Percentiles rank a stretch among this genome's conserved stretches.
Conservation (phyloP, 2,797 vertebrate species). For the Peromyscus attwateri region DNA sequence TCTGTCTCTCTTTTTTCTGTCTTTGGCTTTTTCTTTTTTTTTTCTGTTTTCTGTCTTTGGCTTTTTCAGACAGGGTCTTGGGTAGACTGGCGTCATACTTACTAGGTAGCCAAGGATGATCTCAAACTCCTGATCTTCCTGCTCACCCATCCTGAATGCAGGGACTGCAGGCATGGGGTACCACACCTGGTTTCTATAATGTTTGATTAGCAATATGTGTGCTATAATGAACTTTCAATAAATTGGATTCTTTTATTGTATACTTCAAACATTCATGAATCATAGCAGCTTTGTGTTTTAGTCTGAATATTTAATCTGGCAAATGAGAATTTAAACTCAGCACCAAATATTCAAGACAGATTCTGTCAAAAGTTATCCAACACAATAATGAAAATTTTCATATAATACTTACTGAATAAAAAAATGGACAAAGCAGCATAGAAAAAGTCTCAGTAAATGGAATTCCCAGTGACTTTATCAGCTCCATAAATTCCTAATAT, state of each 20-base stretch:
- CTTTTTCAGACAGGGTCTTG: not conserved
- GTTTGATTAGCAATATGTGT: not conserved
- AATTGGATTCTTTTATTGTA: not conserved
- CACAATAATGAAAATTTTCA: not conserved
- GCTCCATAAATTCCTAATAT: not conserved
- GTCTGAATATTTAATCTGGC: not conserved
- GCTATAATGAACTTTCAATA: not conserved
- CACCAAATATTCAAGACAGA: not conserved
- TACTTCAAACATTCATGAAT: not conserved
- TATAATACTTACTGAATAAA: not conserved
- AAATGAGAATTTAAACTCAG: not conserved
- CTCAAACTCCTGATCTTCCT: not conserved
- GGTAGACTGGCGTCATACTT: not conserved
- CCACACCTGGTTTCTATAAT: not conserved
- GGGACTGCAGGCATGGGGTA: not conserved
- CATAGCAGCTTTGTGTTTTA: not conserved
- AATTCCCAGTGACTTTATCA: constrained; percentile 44
- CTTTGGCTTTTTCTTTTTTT: not conserved
- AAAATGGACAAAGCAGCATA: not conserved
- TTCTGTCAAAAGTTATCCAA: not conserved
- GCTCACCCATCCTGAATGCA: no score
- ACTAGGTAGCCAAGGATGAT: not conserved
- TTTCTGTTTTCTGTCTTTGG: not conserved
- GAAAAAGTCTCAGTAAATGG: not conserved
- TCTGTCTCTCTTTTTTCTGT: not conserved